Evolutionary conservation across 2,888 invertebrate species (phyloP).

Genomic region (Protodeltote pygarga): DNA sequence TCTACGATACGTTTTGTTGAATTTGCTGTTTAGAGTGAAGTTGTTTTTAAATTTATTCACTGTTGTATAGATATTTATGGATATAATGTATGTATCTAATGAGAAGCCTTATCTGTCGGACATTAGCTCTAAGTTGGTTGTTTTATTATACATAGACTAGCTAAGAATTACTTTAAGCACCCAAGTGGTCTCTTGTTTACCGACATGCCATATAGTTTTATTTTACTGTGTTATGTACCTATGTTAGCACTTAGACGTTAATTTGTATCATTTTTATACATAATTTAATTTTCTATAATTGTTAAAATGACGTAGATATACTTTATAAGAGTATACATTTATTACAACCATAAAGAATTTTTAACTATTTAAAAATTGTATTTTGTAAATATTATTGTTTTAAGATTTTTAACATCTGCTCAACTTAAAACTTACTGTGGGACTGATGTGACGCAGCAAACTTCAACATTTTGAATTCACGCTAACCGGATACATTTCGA

Average conservation of each 20-base stretch:
- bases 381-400: conserved; percentile 84
- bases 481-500: conserved; percentile 20
- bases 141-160: conserved; percentile 74
- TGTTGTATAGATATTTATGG: conserved; percentile 80
- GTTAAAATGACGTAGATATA: conserved; percentile 73
- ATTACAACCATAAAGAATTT: conserved; percentile 69
- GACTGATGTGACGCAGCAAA: conserved; percentile 69
- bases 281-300: conserved; percentile 67
- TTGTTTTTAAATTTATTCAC: conserved; percentile 80
- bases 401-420: conserved; percentile 83
- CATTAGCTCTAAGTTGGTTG: conserved; percentile 74
- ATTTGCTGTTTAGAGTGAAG: conserved; percentile 76
- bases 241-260: conserved; percentile 50
- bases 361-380: conserved; percentile 73
- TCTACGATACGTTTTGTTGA: conserved; percentile 68
- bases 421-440: conserved; percentile 82
- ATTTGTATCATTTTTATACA: conserved; percentile 62
- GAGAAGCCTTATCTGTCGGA: conserved; percentile 78
- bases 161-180: conserved; percentile 62
- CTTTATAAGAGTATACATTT: conserved; percentile 78
- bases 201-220: conserved; percentile 65
- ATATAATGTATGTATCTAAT: conserved; percentile 67
- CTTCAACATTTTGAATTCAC: conserved; percentile 14
- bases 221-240: conserved; percentile 55
- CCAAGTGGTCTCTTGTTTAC: conserved; percentile 62